phyloP scores from a whole-genome alignment of 1,140 invertebrate genomes.

The Ephestia elutella region DNA sequence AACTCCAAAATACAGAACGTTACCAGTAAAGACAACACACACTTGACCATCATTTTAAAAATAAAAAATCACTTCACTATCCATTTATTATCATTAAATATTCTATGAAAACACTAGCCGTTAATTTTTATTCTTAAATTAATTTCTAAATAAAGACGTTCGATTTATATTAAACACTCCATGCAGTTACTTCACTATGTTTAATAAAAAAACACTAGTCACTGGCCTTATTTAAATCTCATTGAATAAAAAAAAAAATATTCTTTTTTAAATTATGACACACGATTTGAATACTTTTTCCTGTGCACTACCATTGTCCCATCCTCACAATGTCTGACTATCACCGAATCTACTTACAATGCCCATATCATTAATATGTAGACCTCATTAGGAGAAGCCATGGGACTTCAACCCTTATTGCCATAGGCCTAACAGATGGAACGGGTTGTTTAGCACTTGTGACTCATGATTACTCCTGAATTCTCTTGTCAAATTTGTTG shows the following conservation, averaged over 20 bases:
- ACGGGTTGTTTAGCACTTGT: not conserved
- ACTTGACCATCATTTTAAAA: not conserved
- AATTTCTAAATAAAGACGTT: not conserved
- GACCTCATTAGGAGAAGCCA: not conserved
- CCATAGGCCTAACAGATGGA: slow-evolving; percentile 1
- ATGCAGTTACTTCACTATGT: too few relatives aligned
- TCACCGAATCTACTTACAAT: slow-evolving; percentile 14
- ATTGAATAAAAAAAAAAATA: not conserved
- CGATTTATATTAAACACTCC: too few relatives aligned
- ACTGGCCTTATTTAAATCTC: slow-evolving; percentile 5
- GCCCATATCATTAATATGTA: slow-evolving; percentile 12
- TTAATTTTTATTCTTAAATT: not conserved
- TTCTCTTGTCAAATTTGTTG: not conserved
- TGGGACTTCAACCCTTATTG: slow-evolving; percentile 10
- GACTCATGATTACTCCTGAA: not conserved
- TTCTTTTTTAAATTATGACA: not conserved
- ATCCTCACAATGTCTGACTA: slow-evolving; percentile 4
- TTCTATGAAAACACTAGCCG: not conserved
- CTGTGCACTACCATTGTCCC: slow-evolving; percentile 11
- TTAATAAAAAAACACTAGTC: slow-evolving; percentile 20
- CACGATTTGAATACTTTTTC: slow-evolving; percentile 9
- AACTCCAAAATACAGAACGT: not conserved
- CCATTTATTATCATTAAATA: not conserved
- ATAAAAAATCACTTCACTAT: too few relatives aligned
- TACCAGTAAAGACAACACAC: not conserved